These are phyloP conservation scores for Cnemophilus loriae DNA, from an alignment of 2,113 vertebrate genomes.

Conservation along the genomic window DNA sequence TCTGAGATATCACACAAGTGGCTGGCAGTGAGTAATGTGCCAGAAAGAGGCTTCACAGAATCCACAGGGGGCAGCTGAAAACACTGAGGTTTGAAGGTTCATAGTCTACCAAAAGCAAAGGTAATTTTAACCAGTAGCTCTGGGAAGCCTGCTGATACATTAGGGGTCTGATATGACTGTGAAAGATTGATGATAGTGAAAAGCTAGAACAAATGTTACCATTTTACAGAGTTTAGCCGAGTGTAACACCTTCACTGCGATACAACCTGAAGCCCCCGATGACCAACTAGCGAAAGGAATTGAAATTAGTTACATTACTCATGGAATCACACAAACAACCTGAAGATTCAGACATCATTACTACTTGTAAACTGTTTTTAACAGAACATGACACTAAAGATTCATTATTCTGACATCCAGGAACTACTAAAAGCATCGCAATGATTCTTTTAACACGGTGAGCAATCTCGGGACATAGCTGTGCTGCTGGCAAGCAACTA, in stretches of 20 bases:
- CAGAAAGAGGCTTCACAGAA: conserved; percentile 57
- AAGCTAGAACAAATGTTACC: conserved; percentile 69
- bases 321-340: not conserved
- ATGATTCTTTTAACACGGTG: rapidly evolving
- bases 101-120: conserved; percentile 68
- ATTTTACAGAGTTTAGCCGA: conserved; percentile 72
- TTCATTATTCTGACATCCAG: not conserved
- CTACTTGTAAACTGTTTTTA: not conserved
- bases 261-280: not conserved
- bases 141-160: conserved; percentile 68
- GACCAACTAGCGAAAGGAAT: conserved; percentile 14
- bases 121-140: conserved; percentile 70
- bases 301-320: not conserved
- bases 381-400: not conserved
- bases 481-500: not conserved
- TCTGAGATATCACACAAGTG: conserved; percentile 41
- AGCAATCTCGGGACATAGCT: not conserved
- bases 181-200: conserved; percentile 73
- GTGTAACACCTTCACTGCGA: conserved; percentile 61
- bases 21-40: conserved; percentile 68
- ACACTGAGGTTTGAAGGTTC: conserved; percentile 64
- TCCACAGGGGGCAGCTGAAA: conserved; percentile 70
- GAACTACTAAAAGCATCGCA: not conserved
- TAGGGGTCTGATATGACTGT: conserved; percentile 53
- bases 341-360: not conserved